Evolutionary conservation across 2,888 invertebrate genomes (phyloP), one percentile per base, ranked within the genome.

Genomic region (Ephialtes manifestator): DNA sequence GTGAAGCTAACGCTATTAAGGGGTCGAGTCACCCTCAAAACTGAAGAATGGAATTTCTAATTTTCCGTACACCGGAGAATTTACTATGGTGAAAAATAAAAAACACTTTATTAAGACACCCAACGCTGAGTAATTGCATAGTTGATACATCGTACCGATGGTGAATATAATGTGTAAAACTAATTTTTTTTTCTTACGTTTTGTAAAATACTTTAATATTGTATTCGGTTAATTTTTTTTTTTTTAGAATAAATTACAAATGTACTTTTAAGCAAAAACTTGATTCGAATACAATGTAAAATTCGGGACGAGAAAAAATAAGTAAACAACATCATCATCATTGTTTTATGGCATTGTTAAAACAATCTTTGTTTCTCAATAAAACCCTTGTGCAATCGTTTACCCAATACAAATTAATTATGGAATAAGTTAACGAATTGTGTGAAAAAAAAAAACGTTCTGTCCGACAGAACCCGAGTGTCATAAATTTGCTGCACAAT

Each of bases 21-120:
- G 60, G 28, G 28, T 60, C 28, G 71, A 39, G 51, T 35, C 71
- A 35, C 71, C 53, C 71, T 71, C 11, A 70, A 70, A 70, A 70
- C 28, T 74, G 43, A 70, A 70, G 43, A 53, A 74, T 74, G 58
- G 53, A 51, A 48, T 51, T 74, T 74, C 18, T 4, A 63, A 58
- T 53, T n/a, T 31, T 20, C 10, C 15, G 13, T 58, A 35, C 39
- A 20, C 53, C 2, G 13, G 24, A 24, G 7, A 55, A 55, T 55
- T 55, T 8, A 55, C 20, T 8, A 24, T 24, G 13, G 53, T 18
- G 53, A 55, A 55, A 24, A 24, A 51, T 48, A 15, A 18, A 55
- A 55, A 55, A 13, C 11, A 10, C 20, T 72, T 35, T 13, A 53
- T 35, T 15, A 18, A 46, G 28, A 72, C 72, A 53, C 1, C 35